Base-by-base conservation (phyloP, 1,140 invertebrate species). In the Danaus melanippus region DNA sequence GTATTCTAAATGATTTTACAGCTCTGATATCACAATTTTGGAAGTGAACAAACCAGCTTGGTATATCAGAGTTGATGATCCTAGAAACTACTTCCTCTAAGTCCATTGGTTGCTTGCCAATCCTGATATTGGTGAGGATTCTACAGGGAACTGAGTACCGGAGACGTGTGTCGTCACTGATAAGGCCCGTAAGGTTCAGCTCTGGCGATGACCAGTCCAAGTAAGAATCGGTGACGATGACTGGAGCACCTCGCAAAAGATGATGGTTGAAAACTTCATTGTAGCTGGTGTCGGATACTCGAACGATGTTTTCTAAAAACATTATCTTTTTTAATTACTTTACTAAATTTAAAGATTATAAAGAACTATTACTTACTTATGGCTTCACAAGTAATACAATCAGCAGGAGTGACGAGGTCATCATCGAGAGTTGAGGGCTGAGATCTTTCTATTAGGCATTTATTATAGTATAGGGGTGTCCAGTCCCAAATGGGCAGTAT, bases 41-140 rank as follows among this genome's bases (percentile, higher is more conserved):
- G 90, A 94, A 95, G 66, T 95, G 93, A 2, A 94, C 90, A 76
- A 94, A 96, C 91, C 93, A 95, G 62, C 91, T 91, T 0, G 91
- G 89, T 10, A 93, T 89, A 44, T 92, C 88, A 0, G 90, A 90
- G 32, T 89, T 90, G 43, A 91, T 89, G 1, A 93, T 90, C 40
- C 90, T 88, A 21, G 90, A 89, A 1, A 94, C 83, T 61, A 94
- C 90, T 12, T 89, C 89, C 32, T 90, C 88, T n/a, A 93, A 79
- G 64, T 93, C 91, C 58, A 90, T 90, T 0, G 90, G 90, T 46
- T 88, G 84, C 42, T 78, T 79, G 2, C 90, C 89, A 0, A 91
- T 89, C 39, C 90, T 79, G 40, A 94, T 75, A 67, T 93, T 94
- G 6, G 92, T 92, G 9, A 90, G 89, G 50, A 93, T 81, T n/a